Evolutionary conservation across 2,888 invertebrate species (phyloP), one percentile per base, ranked within the genome.

Genomic region (Cantharis lateralis): DNA sequence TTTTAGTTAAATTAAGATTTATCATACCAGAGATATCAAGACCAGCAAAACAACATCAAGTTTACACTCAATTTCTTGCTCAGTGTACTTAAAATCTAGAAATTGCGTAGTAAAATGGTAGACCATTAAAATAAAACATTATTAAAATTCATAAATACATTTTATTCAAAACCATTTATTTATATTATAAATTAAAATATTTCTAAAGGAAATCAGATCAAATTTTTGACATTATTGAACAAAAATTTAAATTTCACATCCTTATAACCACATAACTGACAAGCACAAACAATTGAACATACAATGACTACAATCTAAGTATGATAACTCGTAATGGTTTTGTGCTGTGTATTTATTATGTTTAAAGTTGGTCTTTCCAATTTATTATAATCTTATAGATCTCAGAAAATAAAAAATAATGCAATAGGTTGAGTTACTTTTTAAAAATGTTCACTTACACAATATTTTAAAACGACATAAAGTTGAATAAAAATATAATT

Each of bases 151-250:
- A 74, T 78, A 78, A 79, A 78, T 78, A 75, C 78, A 71, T 80
- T 81, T 82, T 80, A 81, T 82, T 82, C 79, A 82, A 82, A 82
- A 82, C 82, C 81, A 81, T 81, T 80, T 79, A 81, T 81, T 80
- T 79, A 82, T 81, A 80, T 78, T 80, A 81, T 79, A 80, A 79
- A 79, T 80, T 81, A 28, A 74, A 76, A 79, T 70, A 70, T 70
- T 61, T 80, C 78, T 79, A 81, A 81, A 72, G 63, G 74, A 76
- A 78, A 74, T 77, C 80, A 80, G 79, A 80, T 81, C 80, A 78
- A 71, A 66, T 66, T 66, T 20, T 20, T 75, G 81, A 81, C 78
- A 80, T 72, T 79, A 79, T 81, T 70, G 77, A 81, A 82, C 81
- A 80, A 80, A 79, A 81, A 81, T 64, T 71, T 64, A 72, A 75